Evolutionary conservation across 2,888 invertebrate species (phyloP).

Genomic region (Aphelenchoides bicaudatus): DNA sequence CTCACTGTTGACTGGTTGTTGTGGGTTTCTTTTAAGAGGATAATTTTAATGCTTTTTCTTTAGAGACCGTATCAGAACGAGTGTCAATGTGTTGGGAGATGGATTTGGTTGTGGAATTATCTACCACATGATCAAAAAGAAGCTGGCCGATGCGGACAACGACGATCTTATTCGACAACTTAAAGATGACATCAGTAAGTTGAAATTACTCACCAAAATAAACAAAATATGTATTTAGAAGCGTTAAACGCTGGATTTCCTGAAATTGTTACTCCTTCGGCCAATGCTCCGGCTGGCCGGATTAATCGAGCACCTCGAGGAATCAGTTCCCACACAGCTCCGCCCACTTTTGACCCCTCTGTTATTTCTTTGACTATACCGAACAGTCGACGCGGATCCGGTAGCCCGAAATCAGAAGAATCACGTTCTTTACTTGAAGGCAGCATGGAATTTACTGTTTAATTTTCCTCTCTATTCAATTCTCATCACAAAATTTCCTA

Average conservation of each 20-base stretch:
- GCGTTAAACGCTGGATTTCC: conserved; percentile 31
- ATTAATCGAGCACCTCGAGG: conserved; percentile 1
- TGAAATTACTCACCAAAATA: not conserved
- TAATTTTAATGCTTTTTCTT: conserved; percentile 17
- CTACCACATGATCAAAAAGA: conserved; percentile 51
- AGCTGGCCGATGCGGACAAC: conserved; percentile 52
- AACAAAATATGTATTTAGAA: conserved; percentile 23
- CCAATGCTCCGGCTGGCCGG: not conserved
- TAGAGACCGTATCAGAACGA: conserved; percentile 57
- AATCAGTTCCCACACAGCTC: not conserved
- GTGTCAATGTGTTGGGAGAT: conserved; percentile 58
- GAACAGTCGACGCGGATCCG: conserved; percentile 5
- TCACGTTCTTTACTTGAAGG: conserved; percentile 39
- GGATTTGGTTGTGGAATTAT: conserved; percentile 60
- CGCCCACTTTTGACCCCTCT: conserved; percentile 8
- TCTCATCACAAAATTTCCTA: not conserved
- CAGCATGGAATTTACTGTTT: conserved; percentile 42
- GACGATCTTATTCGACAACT: conserved; percentile 56
- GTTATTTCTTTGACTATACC: conserved; percentile 1
- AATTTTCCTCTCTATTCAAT: conserved; percentile 7
- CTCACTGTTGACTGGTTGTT: conserved; percentile 71
- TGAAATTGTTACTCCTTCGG: conserved; percentile 25
- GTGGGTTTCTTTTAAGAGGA: conserved; percentile 63
- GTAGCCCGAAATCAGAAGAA: too few species aligned
- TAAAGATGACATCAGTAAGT: conserved; percentile 51